A percentile compares a stretch with the other conserved stretches of the same genome.
phyloP scores from a whole-genome alignment of 35 echinoderm and acorn worm species.

The Heliocidaris erythrogramma region DNA sequence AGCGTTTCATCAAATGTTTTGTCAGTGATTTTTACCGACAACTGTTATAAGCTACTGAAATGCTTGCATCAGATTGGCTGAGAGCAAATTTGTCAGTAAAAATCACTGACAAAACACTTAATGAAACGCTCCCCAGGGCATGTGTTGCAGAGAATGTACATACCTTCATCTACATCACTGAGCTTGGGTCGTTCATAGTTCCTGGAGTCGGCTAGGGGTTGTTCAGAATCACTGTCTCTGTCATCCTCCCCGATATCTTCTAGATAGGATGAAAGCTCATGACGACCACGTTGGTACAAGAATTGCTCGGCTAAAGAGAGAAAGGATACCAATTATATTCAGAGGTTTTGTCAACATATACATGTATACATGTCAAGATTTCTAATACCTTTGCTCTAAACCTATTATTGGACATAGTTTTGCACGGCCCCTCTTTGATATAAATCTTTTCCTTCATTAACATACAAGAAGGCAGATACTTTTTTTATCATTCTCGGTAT shows the following conservation, averaged over 20 bases:
- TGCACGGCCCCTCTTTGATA: too few species aligned
- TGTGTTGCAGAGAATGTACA: too few species aligned
- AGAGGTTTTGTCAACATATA: neutral
- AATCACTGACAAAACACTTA: too few species aligned
- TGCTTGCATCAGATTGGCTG: too few species aligned
- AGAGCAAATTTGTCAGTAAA: too few species aligned
- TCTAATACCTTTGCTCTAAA: too few species aligned
- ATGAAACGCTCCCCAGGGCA: too few species aligned
- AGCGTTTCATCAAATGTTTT: too few species aligned
- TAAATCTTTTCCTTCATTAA: neutral
- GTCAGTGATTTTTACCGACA: too few species aligned
- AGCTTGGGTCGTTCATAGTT: conserved; percentile 79
- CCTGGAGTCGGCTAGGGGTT: conserved; percentile 69
- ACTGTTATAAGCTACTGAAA: too few species aligned
- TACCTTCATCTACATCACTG: conserved; percentile 88
- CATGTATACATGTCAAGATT: neutral
- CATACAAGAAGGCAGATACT: neutral
- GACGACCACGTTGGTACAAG: conserved; percentile 70
- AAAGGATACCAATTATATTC: neutral
- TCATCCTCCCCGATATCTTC: conserved; percentile 82
- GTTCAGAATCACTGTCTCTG: conserved; percentile 60
- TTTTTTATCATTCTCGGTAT: neutral
- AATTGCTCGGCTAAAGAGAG: conserved; percentile 83
- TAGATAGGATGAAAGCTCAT: conserved; percentile 68
- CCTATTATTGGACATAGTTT: neutral